These are phyloP conservation scores for Perca fluviatilis DNA, from an alignment of 2,113 vertebrate genomes.

Conservation along the genomic window DNA sequence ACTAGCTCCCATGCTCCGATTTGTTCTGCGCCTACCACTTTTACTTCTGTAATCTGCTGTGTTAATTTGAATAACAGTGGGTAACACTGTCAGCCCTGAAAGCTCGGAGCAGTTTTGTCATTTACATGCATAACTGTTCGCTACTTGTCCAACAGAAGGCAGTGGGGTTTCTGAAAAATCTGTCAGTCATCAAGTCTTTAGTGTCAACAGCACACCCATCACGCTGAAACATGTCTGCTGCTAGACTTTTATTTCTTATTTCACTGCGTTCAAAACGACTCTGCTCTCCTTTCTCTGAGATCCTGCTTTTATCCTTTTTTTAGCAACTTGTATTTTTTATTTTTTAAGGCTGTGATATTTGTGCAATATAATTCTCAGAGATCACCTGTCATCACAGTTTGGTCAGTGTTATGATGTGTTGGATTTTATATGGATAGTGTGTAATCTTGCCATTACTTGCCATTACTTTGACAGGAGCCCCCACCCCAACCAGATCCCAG, in stretches of 20 bases:
- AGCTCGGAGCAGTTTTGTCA: slow-evolving; percentile 20
- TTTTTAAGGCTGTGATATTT: not conserved
- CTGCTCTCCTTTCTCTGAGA: not conserved
- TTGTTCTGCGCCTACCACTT: slow-evolving; percentile 19
- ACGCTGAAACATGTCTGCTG: not conserved
- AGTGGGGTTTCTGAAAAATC: slow-evolving; percentile 26
- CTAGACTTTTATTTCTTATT: slow-evolving; percentile 9
- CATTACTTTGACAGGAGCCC: not conserved
- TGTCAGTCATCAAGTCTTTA: slow-evolving; percentile 37
- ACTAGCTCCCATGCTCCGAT: not conserved
- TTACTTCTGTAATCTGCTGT: slow-evolving; percentile 11
- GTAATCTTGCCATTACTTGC: not conserved
- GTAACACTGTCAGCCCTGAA: slow-evolving; percentile 36
- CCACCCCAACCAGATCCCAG: not conserved
- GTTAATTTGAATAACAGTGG: slow-evolving; percentile 58
- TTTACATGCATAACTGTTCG: slow-evolving; percentile 42
- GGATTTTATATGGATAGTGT: not conserved
- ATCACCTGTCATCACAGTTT: not conserved
- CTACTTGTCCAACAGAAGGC: not conserved
- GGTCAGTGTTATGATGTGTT: not conserved
- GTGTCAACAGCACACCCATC: slow-evolving; percentile 29
- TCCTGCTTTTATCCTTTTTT: not conserved
- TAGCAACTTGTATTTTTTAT: not conserved
- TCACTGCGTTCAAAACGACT: not conserved
- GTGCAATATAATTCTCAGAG: not conserved